Evolutionary conservation across 2,797 vertebrate species (phyloP).

Genomic region (Delichon dasypus): DNA sequence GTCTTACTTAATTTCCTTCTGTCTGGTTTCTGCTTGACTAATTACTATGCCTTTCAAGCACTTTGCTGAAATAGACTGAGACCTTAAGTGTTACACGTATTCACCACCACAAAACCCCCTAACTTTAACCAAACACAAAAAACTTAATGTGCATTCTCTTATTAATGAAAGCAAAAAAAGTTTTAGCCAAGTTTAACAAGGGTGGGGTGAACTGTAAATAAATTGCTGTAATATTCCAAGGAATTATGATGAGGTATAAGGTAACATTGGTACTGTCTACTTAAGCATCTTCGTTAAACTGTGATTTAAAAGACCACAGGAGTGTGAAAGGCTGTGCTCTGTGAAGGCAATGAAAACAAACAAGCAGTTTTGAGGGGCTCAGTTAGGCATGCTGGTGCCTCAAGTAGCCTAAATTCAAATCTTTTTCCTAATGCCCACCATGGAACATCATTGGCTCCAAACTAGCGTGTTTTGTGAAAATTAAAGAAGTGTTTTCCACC

Average conservation of each 20-base stretch:
- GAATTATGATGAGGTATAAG: neutral
- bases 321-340: neutral
- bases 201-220: neutral
- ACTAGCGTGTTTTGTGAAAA: neutral
- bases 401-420: neutral
- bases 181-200: neutral
- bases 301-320: neutral
- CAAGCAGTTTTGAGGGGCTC: neutral
- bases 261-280: neutral
- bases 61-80: neutral
- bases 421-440: neutral
- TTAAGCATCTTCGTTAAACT: conserved; percentile 2
- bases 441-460: accelerated
- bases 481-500: neutral
- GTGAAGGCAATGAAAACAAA: neutral
- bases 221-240: neutral
- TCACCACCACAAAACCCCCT: neutral
- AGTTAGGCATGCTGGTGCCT: neutral
- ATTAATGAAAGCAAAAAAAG: neutral
- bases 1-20: neutral
- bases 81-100: neutral
- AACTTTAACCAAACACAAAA: neutral
- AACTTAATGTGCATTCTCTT: neutral
- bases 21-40: neutral
- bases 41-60: neutral